Evolutionary conservation across 37 sponge, comb jelly and placozoan species (phyloP).

Genomic region (Halisarca cf. caerulea): DNA sequence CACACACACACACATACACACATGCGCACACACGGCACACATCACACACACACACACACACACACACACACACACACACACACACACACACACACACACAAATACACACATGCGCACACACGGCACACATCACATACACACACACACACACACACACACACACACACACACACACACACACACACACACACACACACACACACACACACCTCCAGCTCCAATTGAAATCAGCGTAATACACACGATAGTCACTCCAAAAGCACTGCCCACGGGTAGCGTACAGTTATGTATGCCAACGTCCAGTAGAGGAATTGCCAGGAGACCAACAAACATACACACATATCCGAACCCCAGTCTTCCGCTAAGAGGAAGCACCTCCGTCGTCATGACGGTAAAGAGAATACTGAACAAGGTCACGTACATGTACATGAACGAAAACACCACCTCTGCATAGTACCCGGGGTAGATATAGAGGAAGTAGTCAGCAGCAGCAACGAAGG

Average conservation of each 20-base stretch:
- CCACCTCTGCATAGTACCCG: slow-evolving; percentile 42
- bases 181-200: slow-evolving; percentile 19
- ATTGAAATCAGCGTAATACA: slow-evolving; percentile 43
- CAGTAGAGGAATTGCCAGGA: slow-evolving; percentile 62
- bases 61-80: slow-evolving; percentile 24
- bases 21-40: not conserved
- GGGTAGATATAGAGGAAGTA: slow-evolving; percentile 82
- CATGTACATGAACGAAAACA: slow-evolving; percentile 66
- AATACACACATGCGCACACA: not conserved
- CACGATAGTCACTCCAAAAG: slow-evolving; percentile 59
- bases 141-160: not conserved
- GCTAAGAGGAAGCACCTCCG: slow-evolving; percentile 55
- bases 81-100: slow-evolving; percentile 21
- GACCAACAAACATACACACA: slow-evolving; percentile 60
- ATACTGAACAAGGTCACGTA: slow-evolving; percentile 42
- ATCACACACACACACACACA: not conserved
- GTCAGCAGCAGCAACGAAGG: slow-evolving; percentile 81
- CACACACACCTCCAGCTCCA: slow-evolving; percentile 59
- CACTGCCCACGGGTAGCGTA: slow-evolving; percentile 1
- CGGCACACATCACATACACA: slow-evolving; percentile 13
- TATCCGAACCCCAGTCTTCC: slow-evolving; percentile 73
- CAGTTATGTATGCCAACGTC: slow-evolving; percentile 69
- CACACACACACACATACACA: slow-evolving; percentile 11
- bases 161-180: slow-evolving; percentile 14
- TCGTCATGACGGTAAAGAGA: slow-evolving; percentile 48